These are phyloP conservation scores for Ataeniobius toweri DNA, from an alignment of 2,797 vertebrate genomes.

Conservation along the genomic window DNA sequence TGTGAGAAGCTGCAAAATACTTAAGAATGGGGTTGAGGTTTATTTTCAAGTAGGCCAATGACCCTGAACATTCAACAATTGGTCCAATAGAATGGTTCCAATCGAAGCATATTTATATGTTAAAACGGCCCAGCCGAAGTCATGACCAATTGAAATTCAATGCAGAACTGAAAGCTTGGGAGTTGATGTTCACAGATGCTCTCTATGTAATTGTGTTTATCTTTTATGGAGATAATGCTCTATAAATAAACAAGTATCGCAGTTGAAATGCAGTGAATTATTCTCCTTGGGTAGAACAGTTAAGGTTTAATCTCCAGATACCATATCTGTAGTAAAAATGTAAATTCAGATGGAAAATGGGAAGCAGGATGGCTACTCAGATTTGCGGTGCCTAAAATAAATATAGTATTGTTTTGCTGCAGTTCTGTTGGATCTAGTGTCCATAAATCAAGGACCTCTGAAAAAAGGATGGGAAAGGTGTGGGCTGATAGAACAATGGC, in stretches of 20 bases:
- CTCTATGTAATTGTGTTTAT: background rate
- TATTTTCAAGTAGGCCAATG: no score
- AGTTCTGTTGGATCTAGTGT: background rate
- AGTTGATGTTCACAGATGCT: background rate
- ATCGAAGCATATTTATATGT: background rate
- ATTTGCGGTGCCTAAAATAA: background rate
- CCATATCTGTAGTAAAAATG: background rate
- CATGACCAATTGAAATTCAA: background rate
- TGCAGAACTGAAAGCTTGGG: background rate
- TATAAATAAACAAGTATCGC: background rate
- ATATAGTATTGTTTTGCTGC: background rate
- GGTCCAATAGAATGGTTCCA: background rate
- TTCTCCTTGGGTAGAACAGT: background rate
- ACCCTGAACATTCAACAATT: background rate
- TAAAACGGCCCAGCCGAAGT: background rate
- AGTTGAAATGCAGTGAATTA: background rate
- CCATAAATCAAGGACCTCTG: background rate
- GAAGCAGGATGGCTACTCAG: background rate
- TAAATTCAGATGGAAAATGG: background rate
- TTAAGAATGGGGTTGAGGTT: background rate
- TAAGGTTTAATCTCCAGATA: background rate
- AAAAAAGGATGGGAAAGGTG: slow-evolving; percentile 19
- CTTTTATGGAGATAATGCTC: background rate
- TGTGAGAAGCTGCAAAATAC: no score
- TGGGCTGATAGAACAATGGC: slow-evolving; percentile 35